Base-by-base conservation (phyloP, 1,140 invertebrate species). In the Drosophila punjabiensis region DNA sequence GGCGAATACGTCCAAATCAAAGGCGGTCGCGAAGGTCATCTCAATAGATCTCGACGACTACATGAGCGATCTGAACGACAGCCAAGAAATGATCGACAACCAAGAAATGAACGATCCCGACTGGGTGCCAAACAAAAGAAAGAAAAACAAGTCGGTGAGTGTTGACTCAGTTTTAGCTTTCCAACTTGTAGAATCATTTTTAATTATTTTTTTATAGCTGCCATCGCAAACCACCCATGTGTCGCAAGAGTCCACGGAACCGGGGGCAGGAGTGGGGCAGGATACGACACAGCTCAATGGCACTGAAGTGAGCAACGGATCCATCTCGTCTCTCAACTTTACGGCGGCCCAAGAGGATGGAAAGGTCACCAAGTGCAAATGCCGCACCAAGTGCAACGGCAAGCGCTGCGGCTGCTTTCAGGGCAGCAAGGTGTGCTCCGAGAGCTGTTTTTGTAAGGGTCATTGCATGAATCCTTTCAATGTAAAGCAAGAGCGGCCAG, bases 61-160 rank as follows among this genome's bases (percentile, higher is more conserved):
- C 20, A 56, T 14, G 39, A 33, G 39, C 37, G n/a, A 75, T 6
- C 14, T 20, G 13, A 33, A 59, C 20, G 50, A 33, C 0, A 32
- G 32, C 20, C 20, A 68, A 6, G 53, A 76, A 0, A 20, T 58
- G 5, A 13, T 90, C 43, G 62, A n/a, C n/a, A n/a, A n/a, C n/a
- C n/a, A n/a, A n/a, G n/a, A 60, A 0, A 67, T 94, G 4, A 94
- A 95, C 45, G 96, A 97, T 93, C 96, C 96, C 0, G 96, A 96
- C 84, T 96, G 96, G 96, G 93, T 58, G 11, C 78, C 78, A 5
- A 1, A 1, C 0, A 39, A 37, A 4, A 16, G 3, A 37, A 11
- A 0, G 8, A 16, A 18, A 8, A 14, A 13, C 35, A 59, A 70
- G 37, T 43, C 47, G 28, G 53, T 56, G 33, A 48, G 16, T 14